These are phyloP conservation scores for Hydropotes inermis DNA, from an alignment of 2,113 vertebrate genomes.

Conservation along the genomic window DNA sequence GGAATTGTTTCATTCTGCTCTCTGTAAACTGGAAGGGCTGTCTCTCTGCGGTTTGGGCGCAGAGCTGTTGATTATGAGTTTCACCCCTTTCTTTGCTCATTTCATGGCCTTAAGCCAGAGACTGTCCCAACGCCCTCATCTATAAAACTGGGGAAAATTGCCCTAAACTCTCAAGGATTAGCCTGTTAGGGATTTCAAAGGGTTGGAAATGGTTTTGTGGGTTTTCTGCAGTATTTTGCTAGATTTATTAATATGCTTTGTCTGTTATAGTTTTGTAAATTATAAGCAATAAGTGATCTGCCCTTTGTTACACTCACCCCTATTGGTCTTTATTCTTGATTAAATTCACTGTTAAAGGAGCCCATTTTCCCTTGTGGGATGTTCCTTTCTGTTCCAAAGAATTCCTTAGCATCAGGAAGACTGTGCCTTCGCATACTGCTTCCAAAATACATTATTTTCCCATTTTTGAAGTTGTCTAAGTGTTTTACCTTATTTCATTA, in stretches of 20 bases:
- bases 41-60: neutral
- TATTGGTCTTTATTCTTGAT: neutral
- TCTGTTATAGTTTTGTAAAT: neutral
- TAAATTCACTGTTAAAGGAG: neutral
- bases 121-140: neutral
- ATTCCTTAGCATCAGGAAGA: neutral
- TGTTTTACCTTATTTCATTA: neutral
- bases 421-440: rapidly evolving
- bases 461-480: neutral
- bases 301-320: neutral
- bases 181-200: neutral
- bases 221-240: neutral
- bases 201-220: neutral
- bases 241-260: neutral
- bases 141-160: neutral
- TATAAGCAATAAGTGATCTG: neutral
- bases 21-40: neutral
- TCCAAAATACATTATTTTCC: neutral
- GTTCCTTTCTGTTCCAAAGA: slow-evolving; percentile 4
- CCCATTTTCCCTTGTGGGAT: neutral
- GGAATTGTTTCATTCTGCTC: neutral
- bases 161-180: neutral
- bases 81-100: neutral
- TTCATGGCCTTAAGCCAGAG: neutral
- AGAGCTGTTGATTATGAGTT: neutral